phyloP scores from a whole-genome alignment of 2,888 invertebrate genomes.

The Cheilosia impressa region DNA sequence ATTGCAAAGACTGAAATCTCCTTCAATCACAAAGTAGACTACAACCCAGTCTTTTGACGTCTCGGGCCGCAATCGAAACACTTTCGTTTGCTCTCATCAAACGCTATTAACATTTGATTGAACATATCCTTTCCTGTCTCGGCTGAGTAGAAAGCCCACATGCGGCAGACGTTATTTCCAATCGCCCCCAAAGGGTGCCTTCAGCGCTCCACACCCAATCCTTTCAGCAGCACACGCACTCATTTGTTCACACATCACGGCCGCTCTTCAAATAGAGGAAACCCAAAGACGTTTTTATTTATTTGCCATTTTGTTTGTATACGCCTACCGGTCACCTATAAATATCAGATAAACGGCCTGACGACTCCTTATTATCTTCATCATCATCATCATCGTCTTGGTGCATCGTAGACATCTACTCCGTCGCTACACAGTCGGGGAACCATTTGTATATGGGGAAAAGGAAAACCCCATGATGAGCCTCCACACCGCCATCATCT shows the following conservation, averaged over 20 bases:
- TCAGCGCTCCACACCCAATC: constrained; percentile 62
- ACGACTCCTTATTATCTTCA: constrained; percentile 68
- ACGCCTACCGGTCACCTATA: constrained; percentile 75
- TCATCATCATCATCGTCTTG: constrained; percentile 34
- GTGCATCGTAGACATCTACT: constrained; percentile 12
- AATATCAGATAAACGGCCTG: constrained; percentile 71
- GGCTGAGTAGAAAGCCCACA: constrained; percentile 33
- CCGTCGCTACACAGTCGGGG: constrained; percentile 6
- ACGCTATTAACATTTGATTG: constrained; percentile 39
- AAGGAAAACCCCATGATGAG: constrained; percentile 22
- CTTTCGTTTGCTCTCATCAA: not conserved
- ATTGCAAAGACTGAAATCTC: not conserved
- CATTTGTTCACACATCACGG: constrained; percentile 71
- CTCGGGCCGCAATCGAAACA: not conserved
- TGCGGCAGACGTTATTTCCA: constrained; percentile 50
- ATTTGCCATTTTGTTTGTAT: constrained; percentile 72
- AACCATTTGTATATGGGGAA: constrained; percentile 4
- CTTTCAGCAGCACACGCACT: constrained; percentile 57
- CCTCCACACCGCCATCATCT: constrained; percentile 32
- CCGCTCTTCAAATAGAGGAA: constrained; percentile 35
- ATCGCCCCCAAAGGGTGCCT: constrained; percentile 53
- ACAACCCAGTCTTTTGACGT: not conserved
- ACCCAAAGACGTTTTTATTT: constrained; percentile 61
- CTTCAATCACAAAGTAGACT: not conserved
- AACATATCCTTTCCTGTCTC: constrained; percentile 22